phyloP scores from a whole-genome alignment of 2,797 vertebrate genomes.

The Pipistrellus nathusii region DNA sequence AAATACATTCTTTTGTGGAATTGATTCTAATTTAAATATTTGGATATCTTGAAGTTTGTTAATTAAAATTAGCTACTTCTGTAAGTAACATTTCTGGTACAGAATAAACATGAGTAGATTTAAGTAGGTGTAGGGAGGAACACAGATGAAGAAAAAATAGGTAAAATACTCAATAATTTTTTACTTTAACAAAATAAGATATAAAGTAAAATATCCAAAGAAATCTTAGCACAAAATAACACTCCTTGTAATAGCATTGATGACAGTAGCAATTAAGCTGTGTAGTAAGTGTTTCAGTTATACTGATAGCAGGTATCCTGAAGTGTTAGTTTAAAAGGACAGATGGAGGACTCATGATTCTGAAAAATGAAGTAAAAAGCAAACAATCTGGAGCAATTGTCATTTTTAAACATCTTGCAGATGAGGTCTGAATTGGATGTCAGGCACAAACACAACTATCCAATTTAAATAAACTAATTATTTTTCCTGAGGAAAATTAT shows the following conservation, averaged over 20 bases:
- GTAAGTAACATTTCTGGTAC: background rate
- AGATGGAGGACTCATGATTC: slow-evolving; percentile 45
- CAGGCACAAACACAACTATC: background rate
- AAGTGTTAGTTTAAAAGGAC: background rate
- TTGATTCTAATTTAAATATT: background rate
- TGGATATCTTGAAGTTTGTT: background rate
- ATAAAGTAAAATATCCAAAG: background rate
- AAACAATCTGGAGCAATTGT: slow-evolving; percentile 19
- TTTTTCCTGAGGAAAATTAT: slow-evolving; percentile 22
- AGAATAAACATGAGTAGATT: background rate
- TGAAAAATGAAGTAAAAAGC: slow-evolving; percentile 10
- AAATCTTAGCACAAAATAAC: background rate
- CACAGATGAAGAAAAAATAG: background rate
- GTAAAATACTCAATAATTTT: background rate
- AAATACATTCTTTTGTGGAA: slow-evolving; percentile 4
- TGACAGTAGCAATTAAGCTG: background rate
- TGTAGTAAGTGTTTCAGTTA: background rate
- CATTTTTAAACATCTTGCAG: slow-evolving; percentile 56
- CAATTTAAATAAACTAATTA: background rate
- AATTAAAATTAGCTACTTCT: background rate
- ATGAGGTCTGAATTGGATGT: background rate
- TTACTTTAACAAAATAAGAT: background rate
- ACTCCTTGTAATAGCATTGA: background rate
- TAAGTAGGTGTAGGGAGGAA: background rate
- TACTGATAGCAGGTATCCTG: background rate